Percentiles rank a stretch among this genome's conserved stretches.
These are phyloP conservation scores for Caenorhabditis remanei DNA, from an alignment of 1,140 invertebrate genomes.

Conservation along the genomic window DNA sequence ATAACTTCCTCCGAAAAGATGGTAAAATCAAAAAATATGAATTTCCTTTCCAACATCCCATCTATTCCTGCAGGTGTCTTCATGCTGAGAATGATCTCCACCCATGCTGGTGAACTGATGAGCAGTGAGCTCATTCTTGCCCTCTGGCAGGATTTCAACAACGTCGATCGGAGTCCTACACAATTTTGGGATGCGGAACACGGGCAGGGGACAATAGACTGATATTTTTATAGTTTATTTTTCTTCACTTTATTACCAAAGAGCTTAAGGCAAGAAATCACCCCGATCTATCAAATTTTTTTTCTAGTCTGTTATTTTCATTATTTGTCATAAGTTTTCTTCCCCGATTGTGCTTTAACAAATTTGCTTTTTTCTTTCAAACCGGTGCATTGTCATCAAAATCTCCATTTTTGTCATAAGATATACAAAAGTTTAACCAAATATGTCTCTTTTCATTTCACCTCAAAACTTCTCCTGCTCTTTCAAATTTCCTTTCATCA, in stretches of 20 bases:
- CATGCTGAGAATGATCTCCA: conserved; percentile 75
- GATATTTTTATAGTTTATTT: conserved; percentile 33
- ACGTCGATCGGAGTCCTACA: conserved; percentile 74
- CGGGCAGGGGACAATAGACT: conserved; percentile 64
- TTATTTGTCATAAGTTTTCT: background rate
- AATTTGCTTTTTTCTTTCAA: conserved; percentile 5
- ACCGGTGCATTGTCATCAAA: conserved; percentile 46
- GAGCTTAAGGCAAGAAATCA: background rate
- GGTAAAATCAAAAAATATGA: conserved; percentile 22
- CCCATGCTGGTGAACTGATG: conserved; percentile 77
- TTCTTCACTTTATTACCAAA: background rate
- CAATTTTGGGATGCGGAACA: conserved; percentile 74
- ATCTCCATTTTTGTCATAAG: background rate
- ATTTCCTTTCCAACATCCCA: background rate
- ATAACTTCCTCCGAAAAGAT: conserved; percentile 76
- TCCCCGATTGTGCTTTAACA: conserved; percentile 27
- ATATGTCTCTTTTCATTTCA: conserved; percentile 27
- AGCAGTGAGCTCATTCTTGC: conserved; percentile 76
- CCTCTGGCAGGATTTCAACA: conserved; percentile 78
- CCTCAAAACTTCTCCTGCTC: conserved; percentile 41
- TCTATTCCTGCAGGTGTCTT: conserved; percentile 69
- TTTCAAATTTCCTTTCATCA: conserved; percentile 21
- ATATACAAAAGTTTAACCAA: background rate
- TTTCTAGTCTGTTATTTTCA: conserved; percentile 13
- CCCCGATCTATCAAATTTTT: conserved; percentile 5